Conservation (phyloP, 2,888 invertebrate species). For the Acronicta psi region DNA sequence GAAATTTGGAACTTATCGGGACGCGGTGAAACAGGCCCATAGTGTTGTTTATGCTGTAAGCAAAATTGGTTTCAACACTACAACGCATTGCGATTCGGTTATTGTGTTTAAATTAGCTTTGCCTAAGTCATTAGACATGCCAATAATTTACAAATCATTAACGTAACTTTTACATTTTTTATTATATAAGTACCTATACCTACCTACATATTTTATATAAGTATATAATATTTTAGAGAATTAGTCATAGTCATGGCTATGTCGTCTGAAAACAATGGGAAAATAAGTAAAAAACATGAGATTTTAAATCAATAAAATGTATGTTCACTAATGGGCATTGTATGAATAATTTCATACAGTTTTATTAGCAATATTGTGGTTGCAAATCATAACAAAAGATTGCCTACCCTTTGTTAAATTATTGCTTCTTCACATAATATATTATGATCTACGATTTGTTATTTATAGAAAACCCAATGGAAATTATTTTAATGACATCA, state of each 20-base stretch:
- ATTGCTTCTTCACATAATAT: not conserved
- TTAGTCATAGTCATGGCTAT: too few species aligned
- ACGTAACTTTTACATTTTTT: not conserved
- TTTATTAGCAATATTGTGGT: slow-evolving; percentile 4
- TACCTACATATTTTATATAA: too few species aligned
- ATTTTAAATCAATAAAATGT: too few species aligned
- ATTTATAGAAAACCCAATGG: slow-evolving; percentile 14
- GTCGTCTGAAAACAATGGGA: too few species aligned
- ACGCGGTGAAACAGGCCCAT: too few species aligned
- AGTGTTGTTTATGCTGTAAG: too few species aligned
- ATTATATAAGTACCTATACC: too few species aligned
- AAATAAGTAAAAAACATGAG: too few species aligned
- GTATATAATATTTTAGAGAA: not conserved
- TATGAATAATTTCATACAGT: not conserved
- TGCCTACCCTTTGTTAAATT: slow-evolving; percentile 1
- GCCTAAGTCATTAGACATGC: not conserved
- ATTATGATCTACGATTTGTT: slow-evolving; percentile 2
- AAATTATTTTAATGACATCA: slow-evolving; percentile 24
- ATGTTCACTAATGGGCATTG: too few species aligned
- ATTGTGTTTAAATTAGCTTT: not conserved
- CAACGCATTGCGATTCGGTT: too few species aligned
- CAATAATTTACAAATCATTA: not conserved
- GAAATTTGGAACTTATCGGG: too few species aligned
- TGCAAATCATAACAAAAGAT: slow-evolving; percentile 16
- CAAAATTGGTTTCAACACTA: too few species aligned